Percentiles rank a stretch among this genome's conserved stretches.
Evolutionary conservation across 2,113 vertebrate genomes (phyloP).

Genomic region (Malurus alboscapulatus): DNA sequence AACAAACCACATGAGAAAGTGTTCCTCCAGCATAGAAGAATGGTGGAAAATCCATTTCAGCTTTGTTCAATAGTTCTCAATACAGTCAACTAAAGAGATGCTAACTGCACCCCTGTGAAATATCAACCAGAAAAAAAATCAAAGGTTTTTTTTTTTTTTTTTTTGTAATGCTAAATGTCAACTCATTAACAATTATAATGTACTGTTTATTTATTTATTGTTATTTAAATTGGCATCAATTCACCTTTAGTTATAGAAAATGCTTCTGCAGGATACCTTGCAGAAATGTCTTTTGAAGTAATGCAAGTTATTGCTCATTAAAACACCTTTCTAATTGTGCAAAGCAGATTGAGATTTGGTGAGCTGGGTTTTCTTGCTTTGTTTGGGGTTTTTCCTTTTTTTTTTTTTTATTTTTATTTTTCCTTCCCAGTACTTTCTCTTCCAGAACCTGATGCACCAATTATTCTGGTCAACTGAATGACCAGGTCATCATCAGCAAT

Average conservation of each 20-base stretch:
- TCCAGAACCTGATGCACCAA: neutral
- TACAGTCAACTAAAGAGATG: neutral
- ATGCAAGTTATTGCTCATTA: neutral
- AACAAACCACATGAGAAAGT: neutral
- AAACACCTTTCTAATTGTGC: neutral
- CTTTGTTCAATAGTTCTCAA: neutral
- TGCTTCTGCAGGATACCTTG: neutral
- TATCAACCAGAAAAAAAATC: neutral
- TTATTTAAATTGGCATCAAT: neutral
- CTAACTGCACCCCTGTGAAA: neutral
- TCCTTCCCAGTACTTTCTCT: neutral
- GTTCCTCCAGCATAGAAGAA: neutral
- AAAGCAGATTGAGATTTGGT: neutral
- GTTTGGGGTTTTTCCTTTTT: rapidly evolving
- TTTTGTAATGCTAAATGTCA: neutral
- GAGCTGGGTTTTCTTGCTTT: neutral
- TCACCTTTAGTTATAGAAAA: neutral
- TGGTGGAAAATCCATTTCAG: neutral
- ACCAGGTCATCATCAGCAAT: neutral
- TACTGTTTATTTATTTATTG: neutral
- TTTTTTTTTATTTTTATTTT: neutral
- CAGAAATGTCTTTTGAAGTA: neutral
- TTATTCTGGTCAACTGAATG: neutral
- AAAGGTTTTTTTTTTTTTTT: too few relatives aligned
- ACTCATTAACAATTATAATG: neutral